A percentile compares a stretch with the other conserved stretches of the same genome.
These are phyloP conservation scores for Smutsia temminckii DNA, from an alignment of 2,797 vertebrate species.

Conservation along the genomic window DNA sequence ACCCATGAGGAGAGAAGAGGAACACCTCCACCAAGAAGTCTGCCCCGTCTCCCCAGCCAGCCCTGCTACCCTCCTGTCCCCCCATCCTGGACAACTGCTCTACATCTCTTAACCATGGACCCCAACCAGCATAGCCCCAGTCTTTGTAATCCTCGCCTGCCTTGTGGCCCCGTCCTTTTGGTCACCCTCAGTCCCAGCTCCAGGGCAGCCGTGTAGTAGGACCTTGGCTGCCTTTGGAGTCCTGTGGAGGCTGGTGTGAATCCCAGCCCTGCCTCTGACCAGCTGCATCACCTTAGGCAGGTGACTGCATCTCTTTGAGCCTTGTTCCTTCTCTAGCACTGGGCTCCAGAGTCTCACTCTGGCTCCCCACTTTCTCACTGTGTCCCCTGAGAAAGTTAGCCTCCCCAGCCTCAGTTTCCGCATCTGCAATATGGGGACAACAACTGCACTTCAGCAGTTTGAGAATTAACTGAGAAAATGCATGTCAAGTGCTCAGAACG, in stretches of 20 bases:
- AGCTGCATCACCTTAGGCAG: not conserved
- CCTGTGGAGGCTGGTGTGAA: not conserved
- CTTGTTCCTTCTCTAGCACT: not conserved
- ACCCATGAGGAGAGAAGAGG: not conserved
- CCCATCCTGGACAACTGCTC: not conserved
- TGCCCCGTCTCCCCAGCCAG: not conserved
- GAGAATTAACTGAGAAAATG: not conserved
- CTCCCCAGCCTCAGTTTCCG: not conserved
- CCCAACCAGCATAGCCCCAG: not conserved
- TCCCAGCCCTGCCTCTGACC: not conserved
- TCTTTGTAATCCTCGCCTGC: not conserved
- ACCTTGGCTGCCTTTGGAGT: not conserved
- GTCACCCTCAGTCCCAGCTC: not conserved
- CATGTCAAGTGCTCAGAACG: not conserved
- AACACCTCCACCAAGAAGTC: not conserved
- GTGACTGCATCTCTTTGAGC: not conserved
- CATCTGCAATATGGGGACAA: not conserved
- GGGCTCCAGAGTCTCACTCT: not conserved
- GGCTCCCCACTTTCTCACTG: not conserved
- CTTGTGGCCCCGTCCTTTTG: not conserved
- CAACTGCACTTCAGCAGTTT: not conserved
- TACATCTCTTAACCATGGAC: not conserved
- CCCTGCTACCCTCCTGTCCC: too few relatives aligned
- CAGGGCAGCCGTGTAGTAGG: not conserved
- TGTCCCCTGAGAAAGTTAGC: not conserved